Conservation (phyloP, 2,797 vertebrate genomes). For the Novumbra hubbsi region DNA sequence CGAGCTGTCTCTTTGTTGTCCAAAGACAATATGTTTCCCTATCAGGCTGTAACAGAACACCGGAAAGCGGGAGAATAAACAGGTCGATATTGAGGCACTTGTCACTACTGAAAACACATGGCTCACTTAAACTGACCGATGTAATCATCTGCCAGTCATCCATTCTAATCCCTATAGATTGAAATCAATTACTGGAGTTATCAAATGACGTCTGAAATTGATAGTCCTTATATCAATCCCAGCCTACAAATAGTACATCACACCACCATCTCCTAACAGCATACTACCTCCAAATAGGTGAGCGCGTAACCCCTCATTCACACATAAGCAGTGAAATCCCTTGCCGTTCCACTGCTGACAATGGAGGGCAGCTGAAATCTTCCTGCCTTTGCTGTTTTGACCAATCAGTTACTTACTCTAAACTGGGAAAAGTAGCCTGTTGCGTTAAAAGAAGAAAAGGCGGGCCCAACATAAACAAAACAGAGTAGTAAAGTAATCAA, state of each 20-base stretch:
- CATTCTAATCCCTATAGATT: not conserved
- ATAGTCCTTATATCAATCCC: conserved; percentile 1
- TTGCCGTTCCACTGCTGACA: no score
- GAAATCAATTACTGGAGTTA: not conserved
- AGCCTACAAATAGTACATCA: not conserved
- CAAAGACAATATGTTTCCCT: not conserved
- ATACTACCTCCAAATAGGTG: no score
- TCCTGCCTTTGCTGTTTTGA: no score
- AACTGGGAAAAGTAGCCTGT: no score
- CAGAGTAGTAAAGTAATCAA: no score
- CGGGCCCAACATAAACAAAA: no score
- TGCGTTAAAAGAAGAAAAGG: no score
- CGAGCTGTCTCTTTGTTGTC: not conserved
- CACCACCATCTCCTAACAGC: no score
- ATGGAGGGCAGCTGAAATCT: no score
- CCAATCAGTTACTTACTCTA: no score
- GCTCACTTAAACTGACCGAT: not conserved
- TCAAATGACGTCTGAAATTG: not conserved
- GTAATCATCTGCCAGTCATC: not conserved
- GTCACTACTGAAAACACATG: not conserved
- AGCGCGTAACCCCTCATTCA: no score
- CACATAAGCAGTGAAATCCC: no score
- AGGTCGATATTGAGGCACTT: conserved; percentile 3
- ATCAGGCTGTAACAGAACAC: not conserved
- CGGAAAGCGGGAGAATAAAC: not conserved